phyloP scores from a whole-genome alignment of 2,113 vertebrate genomes.

The Pithys albifrons region DNA sequence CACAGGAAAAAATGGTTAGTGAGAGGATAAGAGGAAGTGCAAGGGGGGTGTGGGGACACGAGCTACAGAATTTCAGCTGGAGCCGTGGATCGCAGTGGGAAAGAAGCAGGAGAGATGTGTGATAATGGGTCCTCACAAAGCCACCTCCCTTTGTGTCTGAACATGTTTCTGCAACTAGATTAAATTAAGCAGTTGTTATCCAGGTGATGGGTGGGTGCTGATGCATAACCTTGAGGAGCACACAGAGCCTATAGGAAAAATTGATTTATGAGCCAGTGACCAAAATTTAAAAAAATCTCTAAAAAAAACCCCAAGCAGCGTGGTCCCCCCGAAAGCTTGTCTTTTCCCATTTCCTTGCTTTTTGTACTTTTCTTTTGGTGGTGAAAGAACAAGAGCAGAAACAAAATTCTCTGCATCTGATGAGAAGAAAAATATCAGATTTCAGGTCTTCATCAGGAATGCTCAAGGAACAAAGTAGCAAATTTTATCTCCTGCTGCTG shows the following conservation, averaged over 20 bases:
- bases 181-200: conserved; percentile 1
- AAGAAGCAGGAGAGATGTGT: neutral
- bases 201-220: neutral
- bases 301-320: neutral
- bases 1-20: neutral
- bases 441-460: neutral
- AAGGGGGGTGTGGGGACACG: fast-evolving
- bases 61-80: neutral
- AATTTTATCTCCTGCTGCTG: neutral
- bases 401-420: neutral
- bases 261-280: neutral
- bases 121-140: neutral
- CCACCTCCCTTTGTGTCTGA: neutral
- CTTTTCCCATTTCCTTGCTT: neutral
- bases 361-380: neutral
- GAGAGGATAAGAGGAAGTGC: neutral
- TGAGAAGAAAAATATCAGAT: neutral
- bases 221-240: neutral
- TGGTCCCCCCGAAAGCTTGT: neutral
- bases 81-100: neutral
- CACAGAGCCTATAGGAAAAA: neutral
- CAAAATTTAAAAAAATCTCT: neutral
- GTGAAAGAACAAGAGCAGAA: neutral
- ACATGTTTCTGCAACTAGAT: neutral
- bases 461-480: neutral